These are phyloP conservation scores for Rhinolophus ferrumequinum DNA, from an alignment of 2,113 vertebrate genomes.

Conservation along the genomic window DNA sequence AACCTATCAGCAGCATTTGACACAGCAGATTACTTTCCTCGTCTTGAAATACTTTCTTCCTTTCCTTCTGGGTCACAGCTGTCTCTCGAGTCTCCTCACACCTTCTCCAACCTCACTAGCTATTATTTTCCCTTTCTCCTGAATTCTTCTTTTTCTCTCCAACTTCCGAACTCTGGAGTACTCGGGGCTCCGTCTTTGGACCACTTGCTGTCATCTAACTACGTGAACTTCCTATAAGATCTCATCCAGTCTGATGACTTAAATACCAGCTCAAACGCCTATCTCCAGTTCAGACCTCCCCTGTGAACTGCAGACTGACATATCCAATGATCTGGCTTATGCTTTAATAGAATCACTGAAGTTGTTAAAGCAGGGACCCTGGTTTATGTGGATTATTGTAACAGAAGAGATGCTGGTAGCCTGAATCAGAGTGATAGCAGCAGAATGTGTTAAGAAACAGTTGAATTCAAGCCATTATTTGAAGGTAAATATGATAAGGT, in stretches of 20 bases:
- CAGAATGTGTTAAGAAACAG: background rate
- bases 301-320: background rate
- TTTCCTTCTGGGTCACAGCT: background rate
- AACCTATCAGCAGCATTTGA: background rate
- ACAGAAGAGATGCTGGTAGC: background rate
- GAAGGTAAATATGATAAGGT: background rate
- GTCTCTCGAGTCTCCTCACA: background rate
- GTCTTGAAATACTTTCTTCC: background rate
- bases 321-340: background rate
- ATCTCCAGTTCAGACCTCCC: background rate
- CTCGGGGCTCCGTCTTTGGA: background rate
- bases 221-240: background rate
- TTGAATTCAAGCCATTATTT: background rate
- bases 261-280: background rate
- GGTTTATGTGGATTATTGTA: too few species aligned
- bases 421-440: background rate
- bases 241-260: background rate
- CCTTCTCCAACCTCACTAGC: background rate
- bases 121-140: background rate
- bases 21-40: background rate
- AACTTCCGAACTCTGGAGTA: background rate
- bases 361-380: background rate
- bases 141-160: background rate
- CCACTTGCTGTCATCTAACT: background rate
- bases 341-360: background rate